phyloP scores from a whole-genome alignment of 2,888 invertebrate species.

The Gisinianus flammeolus region DNA sequence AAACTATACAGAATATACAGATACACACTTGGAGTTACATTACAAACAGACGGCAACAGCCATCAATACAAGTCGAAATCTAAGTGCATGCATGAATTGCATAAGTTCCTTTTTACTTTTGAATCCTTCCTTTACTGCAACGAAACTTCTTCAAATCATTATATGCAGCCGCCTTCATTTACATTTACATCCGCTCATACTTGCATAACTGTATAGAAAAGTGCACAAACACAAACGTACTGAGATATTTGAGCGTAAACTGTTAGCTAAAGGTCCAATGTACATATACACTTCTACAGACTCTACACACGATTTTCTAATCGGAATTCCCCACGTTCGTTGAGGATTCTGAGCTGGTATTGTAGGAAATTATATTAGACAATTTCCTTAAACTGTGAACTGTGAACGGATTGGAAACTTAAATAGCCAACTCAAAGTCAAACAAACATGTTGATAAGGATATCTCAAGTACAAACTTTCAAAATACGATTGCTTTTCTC shows the following conservation, averaged over 20 bases:
- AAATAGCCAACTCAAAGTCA: constrained; percentile 11
- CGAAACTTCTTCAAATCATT: background rate
- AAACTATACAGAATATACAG: too few species aligned
- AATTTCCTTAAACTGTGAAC: background rate
- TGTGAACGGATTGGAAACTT: constrained; percentile 14
- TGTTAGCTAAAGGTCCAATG: background rate
- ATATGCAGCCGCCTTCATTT: background rate
- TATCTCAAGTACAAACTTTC: background rate
- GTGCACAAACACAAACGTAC: too few species aligned
- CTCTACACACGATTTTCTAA: background rate
- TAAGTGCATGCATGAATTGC: background rate
- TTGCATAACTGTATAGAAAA: background rate
- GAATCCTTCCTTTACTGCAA: background rate
- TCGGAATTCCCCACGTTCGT: too few species aligned
- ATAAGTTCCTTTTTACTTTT: background rate
- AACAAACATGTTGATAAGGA: constrained; percentile 8
- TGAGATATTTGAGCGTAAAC: too few species aligned
- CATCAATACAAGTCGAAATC: background rate
- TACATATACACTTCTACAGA: too few species aligned
- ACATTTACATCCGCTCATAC: background rate
- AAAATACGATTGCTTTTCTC: background rate
- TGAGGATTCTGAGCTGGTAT: too few species aligned
- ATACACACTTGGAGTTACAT: too few species aligned
- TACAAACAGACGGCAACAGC: background rate
- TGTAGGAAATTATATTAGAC: too few species aligned